These are phyloP conservation scores for Spodoptera exigua DNA, from an alignment of 2,888 invertebrate species.

Conservation along the genomic window DNA sequence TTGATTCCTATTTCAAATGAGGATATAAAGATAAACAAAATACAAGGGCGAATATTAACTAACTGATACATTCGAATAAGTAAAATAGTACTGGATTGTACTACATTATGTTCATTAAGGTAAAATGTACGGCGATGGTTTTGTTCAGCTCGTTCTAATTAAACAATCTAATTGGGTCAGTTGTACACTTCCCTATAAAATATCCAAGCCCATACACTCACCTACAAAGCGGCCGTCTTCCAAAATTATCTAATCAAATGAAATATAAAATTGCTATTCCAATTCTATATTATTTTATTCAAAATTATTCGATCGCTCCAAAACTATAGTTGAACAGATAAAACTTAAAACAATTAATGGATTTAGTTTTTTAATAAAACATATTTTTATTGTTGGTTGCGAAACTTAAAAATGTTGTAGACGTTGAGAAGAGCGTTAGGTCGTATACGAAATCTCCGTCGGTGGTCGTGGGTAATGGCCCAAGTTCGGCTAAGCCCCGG, in stretches of 20 bases:
- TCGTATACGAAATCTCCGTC: slow-evolving; percentile 70
- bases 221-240: slow-evolving; percentile 5
- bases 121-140: slow-evolving; percentile 1
- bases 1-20: too few species aligned
- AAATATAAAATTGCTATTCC: neutral
- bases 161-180: slow-evolving; percentile 69
- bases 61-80: neutral
- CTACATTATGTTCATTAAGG: neutral
- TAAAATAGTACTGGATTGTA: neutral
- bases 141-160: slow-evolving; percentile 57
- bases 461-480: slow-evolving; percentile 79
- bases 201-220: slow-evolving; percentile 22
- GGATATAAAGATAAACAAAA: too few species aligned
- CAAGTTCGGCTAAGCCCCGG: slow-evolving; percentile 83
- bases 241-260: neutral
- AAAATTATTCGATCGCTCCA: neutral
- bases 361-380: slow-evolving; percentile 47
- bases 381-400: slow-evolving; percentile 36
- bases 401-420: slow-evolving; percentile 64
- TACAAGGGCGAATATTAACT: too few species aligned
- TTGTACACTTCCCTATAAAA: slow-evolving; percentile 48
- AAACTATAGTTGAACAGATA: neutral
- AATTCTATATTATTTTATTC: slow-evolving; percentile 14
- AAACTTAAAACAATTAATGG: slow-evolving; percentile 32
- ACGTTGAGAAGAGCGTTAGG: slow-evolving; percentile 63